Base-by-base conservation (phyloP, 2,113 vertebrate species). In the Eidolon helvum region DNA sequence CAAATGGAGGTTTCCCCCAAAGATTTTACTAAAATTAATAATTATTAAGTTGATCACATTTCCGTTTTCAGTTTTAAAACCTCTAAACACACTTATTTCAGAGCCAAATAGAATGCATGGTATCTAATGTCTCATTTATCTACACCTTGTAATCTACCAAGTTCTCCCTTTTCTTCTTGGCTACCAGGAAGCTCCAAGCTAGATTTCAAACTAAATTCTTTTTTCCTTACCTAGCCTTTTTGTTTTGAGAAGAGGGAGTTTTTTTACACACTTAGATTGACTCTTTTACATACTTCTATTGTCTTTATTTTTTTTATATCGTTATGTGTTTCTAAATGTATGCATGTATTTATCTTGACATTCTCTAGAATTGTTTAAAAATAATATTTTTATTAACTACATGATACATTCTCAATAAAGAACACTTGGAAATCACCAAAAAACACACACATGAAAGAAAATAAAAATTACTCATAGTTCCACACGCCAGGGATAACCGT, bases 1-100 rank as follows among this genome's bases (percentile, higher is more conserved):
- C 28, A 69, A 69, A 84, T 71, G 16, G 92, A 90, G 35, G 18
- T 4, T 12, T 68, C 5, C 93, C 21, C 28, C 45, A 55, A 84
- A 89, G 63, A 65, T 95, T 68, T 74, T 45, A 95, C 10, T 83
- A 82, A 88, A 90, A 71, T 59, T 82, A 84, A 33, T 43, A 87
- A 65, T 33, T 91, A 50, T 55, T 93, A 87, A 71, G 43, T 35
- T 55, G 50, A 53, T 55, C 22, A 43, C 24, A 68, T 77, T 22
- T 92, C 30, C 50, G 28, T 68, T 92, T 66, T 90, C 15, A 50
- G 43, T 90, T 93, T 85, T 22, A 16, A 91, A 86, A 82, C 38
- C 35, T 15, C 28, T 53, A 63, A 28, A 78, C 11, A 89, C 40
- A 68, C 53, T 88, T 14, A 78, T 74, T 74, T 85, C 45, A 93